A percentile compares a stretch with the other conserved stretches of the same genome.
These are phyloP conservation scores for Pollimyrus isidori DNA, from an alignment of 2,113 vertebrate genomes.

Conservation along the genomic window DNA sequence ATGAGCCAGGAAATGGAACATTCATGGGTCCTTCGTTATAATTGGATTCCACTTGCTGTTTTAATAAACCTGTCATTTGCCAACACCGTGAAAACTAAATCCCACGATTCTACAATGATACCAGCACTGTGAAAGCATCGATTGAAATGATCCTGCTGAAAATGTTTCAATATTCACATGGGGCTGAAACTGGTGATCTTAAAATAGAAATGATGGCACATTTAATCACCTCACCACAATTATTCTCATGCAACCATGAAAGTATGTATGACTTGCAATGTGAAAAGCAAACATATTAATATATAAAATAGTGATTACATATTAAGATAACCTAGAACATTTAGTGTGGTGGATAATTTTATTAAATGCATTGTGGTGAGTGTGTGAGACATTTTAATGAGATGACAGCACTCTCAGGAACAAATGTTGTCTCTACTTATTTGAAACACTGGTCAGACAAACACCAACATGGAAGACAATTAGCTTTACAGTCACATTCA, in stretches of 20 bases:
- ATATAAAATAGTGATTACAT: not conserved
- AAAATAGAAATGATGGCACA: not conserved
- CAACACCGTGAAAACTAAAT: not conserved
- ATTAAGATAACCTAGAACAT: not conserved
- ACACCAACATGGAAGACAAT: not conserved
- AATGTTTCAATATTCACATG: not conserved
- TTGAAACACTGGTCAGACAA: not conserved
- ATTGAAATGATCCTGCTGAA: not conserved
- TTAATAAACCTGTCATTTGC: constrained; percentile 10
- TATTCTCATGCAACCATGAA: not conserved
- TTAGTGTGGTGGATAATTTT: not conserved
- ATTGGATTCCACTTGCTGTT: not conserved
- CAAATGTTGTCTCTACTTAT: not conserved
- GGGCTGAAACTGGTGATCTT: not conserved
- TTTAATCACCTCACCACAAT: not conserved
- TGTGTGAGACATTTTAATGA: not conserved
- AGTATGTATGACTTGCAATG: not conserved
- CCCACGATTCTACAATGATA: not conserved
- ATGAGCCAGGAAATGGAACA: not conserved
- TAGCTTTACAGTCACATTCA: not conserved
- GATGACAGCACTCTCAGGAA: not conserved
- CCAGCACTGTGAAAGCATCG: not conserved
- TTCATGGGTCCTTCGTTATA: not conserved
- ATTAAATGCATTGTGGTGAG: not conserved
- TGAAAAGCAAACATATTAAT: not conserved